A percentile compares a stretch with the other conserved stretches of the same genome.
phyloP scores from a whole-genome alignment of 2,888 invertebrate genomes.

The Drosophila mimica region DNA sequence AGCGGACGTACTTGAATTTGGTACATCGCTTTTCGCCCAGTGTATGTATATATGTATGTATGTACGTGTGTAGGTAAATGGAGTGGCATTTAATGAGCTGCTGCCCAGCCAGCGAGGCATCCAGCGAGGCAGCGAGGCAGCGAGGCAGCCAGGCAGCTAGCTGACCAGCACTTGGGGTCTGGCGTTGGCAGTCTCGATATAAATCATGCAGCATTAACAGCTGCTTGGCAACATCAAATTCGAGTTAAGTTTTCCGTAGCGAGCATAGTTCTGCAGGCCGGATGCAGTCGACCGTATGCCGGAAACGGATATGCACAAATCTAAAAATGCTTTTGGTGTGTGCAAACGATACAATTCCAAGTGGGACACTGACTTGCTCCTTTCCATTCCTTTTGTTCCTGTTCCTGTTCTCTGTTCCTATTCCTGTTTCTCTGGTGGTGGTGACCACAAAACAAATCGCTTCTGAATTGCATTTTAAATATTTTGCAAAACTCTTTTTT shows the following conservation, averaged over 20 bases:
- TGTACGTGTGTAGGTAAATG: conserved; percentile 21
- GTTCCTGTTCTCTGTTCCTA: not conserved
- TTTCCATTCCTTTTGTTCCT: not conserved
- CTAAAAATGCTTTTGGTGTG: conserved; percentile 46
- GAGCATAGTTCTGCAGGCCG: conserved; percentile 40
- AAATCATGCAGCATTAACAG: conserved; percentile 83
- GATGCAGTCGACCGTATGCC: conserved; percentile 51
- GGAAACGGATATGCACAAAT: conserved; percentile 60
- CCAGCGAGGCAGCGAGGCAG: not conserved
- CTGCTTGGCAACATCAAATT: conserved; percentile 82
- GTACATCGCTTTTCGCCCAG: not conserved
- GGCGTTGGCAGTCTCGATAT: conserved; percentile 58
- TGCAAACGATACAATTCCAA: conserved; percentile 66
- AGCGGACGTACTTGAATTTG: not conserved
- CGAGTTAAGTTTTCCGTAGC: conserved; percentile 76
- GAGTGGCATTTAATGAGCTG: conserved; percentile 69
- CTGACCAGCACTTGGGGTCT: conserved; percentile 38
- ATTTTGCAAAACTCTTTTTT: conserved; percentile 53
- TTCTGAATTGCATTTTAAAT: conserved; percentile 77
- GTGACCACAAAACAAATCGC: conserved; percentile 70
- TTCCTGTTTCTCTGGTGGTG: conserved; percentile 6
- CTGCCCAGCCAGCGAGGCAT: conserved; percentile 1
- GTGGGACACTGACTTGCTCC: conserved; percentile 4
- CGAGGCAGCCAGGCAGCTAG: not conserved
- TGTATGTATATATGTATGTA: not conserved